Base-by-base conservation (phyloP, 2,113 vertebrate genomes). In the Capreolus pygargus region DNA sequence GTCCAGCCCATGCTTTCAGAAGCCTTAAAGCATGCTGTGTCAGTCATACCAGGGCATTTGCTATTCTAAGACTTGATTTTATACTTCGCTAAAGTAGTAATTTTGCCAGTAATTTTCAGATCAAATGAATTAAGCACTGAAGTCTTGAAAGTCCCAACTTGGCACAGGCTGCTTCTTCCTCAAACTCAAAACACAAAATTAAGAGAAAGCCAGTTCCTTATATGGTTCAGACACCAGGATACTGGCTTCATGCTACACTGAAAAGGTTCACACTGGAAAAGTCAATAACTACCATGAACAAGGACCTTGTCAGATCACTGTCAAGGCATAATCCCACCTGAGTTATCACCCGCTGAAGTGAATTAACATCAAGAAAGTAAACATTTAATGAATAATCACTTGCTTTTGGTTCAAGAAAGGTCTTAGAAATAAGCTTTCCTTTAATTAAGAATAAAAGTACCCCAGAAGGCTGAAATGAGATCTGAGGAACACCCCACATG, bases 371-470 rank as follows among this genome's bases (percentile, higher is more conserved):
- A 93, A 98, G 54, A 97, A 87, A 98, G 64, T 92, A 96, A 98
- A 98, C 92, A 92, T 90, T 96, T 96, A 96, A 97, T 96, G 94
- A 98, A 96, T 94, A 97, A 94, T 86, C 86, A 96, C 58, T 97
- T 95, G 95, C 92, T 86, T 94, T 76, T 94, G 36, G 89, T 94
- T 61, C 92, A 98, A 94, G 91, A 89, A 96, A 64, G 86, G 83
- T 74, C 95, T 96, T 84, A 96, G 93, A 96, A 98, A 93, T 95
- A 98, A 97, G 83, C 54, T 89, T 96, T 93, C 61, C 67, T 90
- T 95, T 97, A 98, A 97, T 98, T 96, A 92, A 95, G 96, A 98
- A 89, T 86, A 96, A 95, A 96, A 97, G 89, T 87, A 95, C 93
- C 84, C 64, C 83, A 95, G 82, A 98, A 97, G 95, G 87, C 33